Evolutionary conservation across 2,113 vertebrate species (phyloP), one percentile per base, ranked within the genome.

Genomic region (Quiscalus mexicanus): DNA sequence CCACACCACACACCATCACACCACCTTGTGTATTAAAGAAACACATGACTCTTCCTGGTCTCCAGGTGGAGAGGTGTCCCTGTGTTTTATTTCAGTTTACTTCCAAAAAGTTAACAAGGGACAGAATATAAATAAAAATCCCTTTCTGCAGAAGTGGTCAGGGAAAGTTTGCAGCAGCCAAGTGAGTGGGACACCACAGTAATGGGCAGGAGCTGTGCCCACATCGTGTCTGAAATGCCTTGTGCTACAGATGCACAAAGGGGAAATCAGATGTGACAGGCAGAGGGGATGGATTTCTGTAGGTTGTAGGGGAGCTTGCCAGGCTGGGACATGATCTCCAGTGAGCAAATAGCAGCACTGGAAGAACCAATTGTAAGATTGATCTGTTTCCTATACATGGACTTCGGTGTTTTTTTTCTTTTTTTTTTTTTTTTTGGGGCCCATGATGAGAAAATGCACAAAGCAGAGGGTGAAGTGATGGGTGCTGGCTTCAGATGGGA

Each of bases 331-430:
- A 21, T 4, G 18, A 70, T 30, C 25, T 70, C 45, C 13, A 24
- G 15, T 45, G 30, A 85, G 37, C 16, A 22, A 55, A 37, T 0
- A n/a, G 23, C 37, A 45, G 31, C 21, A 28, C 42, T 42, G 25
- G 37, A 30, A 56, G 33, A 56, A 39, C 28, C 17, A 62, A 7
- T 7, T 18, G 2, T 2, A 63, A 58, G 23, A 21, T 0, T 1
- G 8, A 42, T 20, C 24, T 13, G 15, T 64, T 80, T 41, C 33
- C 28, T 11, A 5, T 12, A 45, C 12, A 33, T 2, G 5, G 5
- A 1, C 9, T 47, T 21, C 10, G 6, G 28, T 6, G 20, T 6
- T 10, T 15, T 25, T 31, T 21, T n/a, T 27, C 25, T 27, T 25
- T 44, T 8, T 13, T 8, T 17, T 15, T 30, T 15, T 55, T 20